These are phyloP conservation scores for Apostichopus parvimensis DNA, from an alignment of 35 echinoderm and acorn worm species.

Conservation along the genomic window DNA sequence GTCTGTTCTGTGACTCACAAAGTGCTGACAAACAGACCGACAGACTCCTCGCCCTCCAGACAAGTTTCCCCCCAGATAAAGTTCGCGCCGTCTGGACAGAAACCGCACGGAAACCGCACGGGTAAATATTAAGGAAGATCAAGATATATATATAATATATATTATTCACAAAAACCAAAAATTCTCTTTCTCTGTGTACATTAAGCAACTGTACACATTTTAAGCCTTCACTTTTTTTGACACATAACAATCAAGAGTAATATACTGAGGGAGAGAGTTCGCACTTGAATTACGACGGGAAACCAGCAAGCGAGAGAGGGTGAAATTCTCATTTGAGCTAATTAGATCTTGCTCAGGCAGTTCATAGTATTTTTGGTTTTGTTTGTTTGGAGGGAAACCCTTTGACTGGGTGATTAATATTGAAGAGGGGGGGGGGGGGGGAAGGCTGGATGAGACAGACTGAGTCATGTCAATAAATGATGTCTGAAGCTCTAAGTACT, in stretches of 20 bases:
- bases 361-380: neutral
- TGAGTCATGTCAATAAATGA: conserved; percentile 36
- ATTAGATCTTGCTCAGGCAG: neutral
- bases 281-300: neutral
- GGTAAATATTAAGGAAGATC: too few species aligned
- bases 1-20: neutral
- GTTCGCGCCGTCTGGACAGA: too few species aligned
- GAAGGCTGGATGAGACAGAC: neutral
- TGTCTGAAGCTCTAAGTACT: neutral
- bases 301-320: neutral
- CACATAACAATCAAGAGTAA: too few species aligned
- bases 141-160: too few species aligned
- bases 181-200: too few species aligned
- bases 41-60: neutral
- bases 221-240: too few species aligned
- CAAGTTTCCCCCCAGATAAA: too few species aligned
- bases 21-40: neutral
- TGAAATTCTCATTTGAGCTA: conserved; percentile 25
- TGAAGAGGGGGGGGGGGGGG: too few species aligned
- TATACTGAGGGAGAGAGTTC: neutral
- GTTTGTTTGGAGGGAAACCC: neutral
- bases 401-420: neutral
- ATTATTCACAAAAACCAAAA: too few species aligned
- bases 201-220: too few species aligned
- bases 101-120: too few species aligned